phyloP scores from a whole-genome alignment of 2,113 vertebrate species.

The Aphelocoma coerulescens region DNA sequence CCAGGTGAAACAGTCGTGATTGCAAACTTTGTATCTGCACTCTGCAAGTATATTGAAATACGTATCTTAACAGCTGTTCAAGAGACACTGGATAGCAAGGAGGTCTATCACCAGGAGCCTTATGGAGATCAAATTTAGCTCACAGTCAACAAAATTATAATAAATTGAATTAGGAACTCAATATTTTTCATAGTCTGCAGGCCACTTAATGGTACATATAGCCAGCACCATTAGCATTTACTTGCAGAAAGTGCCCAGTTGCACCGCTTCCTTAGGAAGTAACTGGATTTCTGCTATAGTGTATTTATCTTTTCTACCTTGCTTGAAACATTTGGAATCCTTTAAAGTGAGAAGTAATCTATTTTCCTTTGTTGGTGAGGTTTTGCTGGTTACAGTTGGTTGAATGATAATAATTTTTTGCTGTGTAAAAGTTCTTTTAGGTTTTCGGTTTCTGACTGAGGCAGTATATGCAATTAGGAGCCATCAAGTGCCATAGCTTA shows the following conservation, averaged over 20 bases:
- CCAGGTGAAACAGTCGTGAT: background rate
- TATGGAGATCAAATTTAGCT: background rate
- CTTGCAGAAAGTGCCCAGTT: background rate
- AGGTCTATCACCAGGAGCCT: background rate
- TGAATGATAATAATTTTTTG: background rate
- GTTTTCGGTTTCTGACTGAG: background rate
- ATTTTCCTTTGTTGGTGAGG: background rate
- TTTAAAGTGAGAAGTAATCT: background rate
- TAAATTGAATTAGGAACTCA: background rate
- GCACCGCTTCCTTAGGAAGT: background rate
- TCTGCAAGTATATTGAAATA: background rate
- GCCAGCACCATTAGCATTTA: background rate
- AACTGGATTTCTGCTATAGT: background rate
- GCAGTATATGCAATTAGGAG: background rate
- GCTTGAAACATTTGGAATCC: background rate
- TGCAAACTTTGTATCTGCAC: background rate
- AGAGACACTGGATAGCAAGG: background rate
- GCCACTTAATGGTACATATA: rapidly evolving
- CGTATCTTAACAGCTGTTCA: background rate
- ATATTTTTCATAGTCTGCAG: background rate
- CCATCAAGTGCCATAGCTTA: background rate
- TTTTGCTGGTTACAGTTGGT: background rate
- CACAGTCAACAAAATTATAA: background rate
- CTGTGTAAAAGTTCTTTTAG: background rate
- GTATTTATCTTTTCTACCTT: background rate